These are phyloP conservation scores for Archivesica marissinica DNA, from an alignment of 1,140 invertebrate species.

Conservation along the genomic window DNA sequence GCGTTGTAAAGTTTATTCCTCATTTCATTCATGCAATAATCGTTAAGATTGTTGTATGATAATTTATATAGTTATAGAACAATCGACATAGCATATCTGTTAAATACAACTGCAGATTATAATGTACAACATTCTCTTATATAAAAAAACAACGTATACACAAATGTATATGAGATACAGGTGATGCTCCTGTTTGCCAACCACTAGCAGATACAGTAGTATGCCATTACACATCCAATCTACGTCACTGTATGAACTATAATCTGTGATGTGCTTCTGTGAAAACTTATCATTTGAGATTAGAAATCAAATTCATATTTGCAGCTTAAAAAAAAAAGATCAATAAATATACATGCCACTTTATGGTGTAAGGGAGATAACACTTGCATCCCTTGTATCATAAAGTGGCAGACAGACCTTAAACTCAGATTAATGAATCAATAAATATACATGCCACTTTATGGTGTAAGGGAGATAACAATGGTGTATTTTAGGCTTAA, in stretches of 20 bases:
- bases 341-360: too few relatives aligned
- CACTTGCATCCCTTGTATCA: too few relatives aligned
- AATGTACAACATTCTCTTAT: conserved; percentile 17
- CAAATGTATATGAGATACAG: conserved; percentile 12
- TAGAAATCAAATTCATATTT: not conserved
- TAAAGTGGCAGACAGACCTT: too few relatives aligned
- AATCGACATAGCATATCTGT: conserved; percentile 37
- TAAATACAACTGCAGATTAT: conserved; percentile 28
- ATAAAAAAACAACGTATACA: conserved; percentile 18
- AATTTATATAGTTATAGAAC: conserved; percentile 45
- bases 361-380: too few relatives aligned
- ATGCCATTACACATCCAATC: not conserved
- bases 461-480: too few relatives aligned
- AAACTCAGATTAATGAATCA: too few relatives aligned
- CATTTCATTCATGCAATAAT: conserved; percentile 50
- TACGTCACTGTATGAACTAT: not conserved
- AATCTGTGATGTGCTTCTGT: not conserved
- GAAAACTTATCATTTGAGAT: not conserved
- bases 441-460: too few relatives aligned
- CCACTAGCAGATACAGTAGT: not conserved
- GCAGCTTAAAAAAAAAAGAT: not conserved
- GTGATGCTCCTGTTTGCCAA: not conserved
- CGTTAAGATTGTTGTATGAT: conserved; percentile 32
- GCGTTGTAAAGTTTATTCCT: conserved; percentile 42
- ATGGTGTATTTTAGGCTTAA: too few relatives aligned